Conservation (phyloP, 2,797 vertebrate genomes). For the Pitangus sulphuratus region DNA sequence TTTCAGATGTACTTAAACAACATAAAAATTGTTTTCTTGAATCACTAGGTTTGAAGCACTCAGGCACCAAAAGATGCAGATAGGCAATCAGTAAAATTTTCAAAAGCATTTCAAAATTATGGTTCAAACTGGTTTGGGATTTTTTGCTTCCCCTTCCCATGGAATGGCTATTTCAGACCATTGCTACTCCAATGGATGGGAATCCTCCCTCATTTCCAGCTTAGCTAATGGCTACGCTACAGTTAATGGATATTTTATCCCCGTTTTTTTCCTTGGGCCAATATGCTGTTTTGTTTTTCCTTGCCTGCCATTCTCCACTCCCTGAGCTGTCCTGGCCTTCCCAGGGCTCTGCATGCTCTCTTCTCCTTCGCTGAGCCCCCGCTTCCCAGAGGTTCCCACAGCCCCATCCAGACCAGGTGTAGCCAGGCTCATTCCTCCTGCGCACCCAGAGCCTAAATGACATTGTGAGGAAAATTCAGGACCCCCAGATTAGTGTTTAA, state of each 20-base stretch:
- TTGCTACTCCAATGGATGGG: not conserved
- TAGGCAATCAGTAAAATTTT: not conserved
- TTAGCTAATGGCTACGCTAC: not conserved
- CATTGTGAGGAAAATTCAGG: not conserved
- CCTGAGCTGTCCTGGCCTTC: not conserved
- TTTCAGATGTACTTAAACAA: not conserved
- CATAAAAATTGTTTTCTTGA: not conserved
- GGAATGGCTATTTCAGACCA: not conserved
- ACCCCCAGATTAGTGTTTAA: rapidly evolving
- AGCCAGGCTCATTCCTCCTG: not conserved
- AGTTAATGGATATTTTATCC: not conserved
- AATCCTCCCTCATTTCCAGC: not conserved
- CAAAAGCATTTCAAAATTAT: not conserved
- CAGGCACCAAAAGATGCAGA: not conserved
- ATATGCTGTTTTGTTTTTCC: not conserved
- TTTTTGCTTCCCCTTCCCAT: not conserved
- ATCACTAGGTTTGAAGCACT: not conserved
- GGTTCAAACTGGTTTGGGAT: not conserved
- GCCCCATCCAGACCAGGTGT: not conserved
- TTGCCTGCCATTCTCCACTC: not conserved
- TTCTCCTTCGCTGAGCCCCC: not conserved
- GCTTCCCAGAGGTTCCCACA: not conserved
- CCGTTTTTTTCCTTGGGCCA: not conserved
- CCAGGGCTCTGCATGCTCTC: not conserved
- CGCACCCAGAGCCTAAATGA: not conserved